These are phyloP conservation scores for fruit fly (Drosophila melanogaster) DNA, from an alignment of 1,140 invertebrate species.

Conservation along the genomic window Release_6_plus_ISO1_MT NT_037436.4:15654001-15654500, in stretches of 20 bases:
- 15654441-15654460: not conserved
- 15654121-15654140: conserved; percentile 48
- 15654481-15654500: not conserved
- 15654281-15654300: too few species aligned
- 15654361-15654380: too few species aligned
- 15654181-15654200: too few species aligned
- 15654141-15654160: conserved; percentile 18
- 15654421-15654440: conserved; percentile 4
- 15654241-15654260: too few species aligned
- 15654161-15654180: not conserved
- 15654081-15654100: conserved; percentile 82
- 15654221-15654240: too few species aligned
- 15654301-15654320: too few species aligned
- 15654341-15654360: too few species aligned
- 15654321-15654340: too few species aligned
- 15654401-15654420: not conserved
- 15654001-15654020: conserved; percentile 69
- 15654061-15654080: conserved; percentile 78
- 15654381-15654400: too few species aligned
- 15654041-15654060: conserved; percentile 72
- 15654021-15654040: conserved; percentile 80
- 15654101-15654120: conserved; percentile 70
- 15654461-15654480: not conserved
- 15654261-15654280: too few species aligned
- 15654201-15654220: not conserved